Percentiles rank a stretch among this genome's conserved stretches.
phyloP scores from a whole-genome alignment of 2,888 invertebrate genomes.

The Protophormia terraenovae region DNA sequence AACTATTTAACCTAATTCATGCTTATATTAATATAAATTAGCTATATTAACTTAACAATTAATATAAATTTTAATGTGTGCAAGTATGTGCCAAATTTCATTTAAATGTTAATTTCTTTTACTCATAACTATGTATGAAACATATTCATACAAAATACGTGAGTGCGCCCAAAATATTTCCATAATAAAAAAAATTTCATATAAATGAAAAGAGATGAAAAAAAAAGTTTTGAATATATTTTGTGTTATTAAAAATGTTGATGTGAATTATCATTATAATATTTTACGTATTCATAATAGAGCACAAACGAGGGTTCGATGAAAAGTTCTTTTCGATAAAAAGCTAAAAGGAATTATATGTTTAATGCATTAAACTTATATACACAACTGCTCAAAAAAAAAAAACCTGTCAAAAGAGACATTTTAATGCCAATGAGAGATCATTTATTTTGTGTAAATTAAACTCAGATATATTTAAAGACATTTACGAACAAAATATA shows the following conservation, averaged over 20 bases:
- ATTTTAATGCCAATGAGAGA: no score
- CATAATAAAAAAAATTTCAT: not conserved
- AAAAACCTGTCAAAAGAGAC: no score
- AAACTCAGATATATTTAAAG: no score
- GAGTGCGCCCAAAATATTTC: not conserved
- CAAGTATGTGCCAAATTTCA: not conserved
- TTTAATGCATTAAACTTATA: no score
- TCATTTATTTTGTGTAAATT: no score
- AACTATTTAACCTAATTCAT: not conserved
- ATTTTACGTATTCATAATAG: not conserved
- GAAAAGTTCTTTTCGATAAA: not conserved
- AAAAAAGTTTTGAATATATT: not conserved
- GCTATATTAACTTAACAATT: not conserved
- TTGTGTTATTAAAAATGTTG: not conserved
- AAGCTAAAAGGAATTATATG: no score
- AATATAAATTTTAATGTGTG: not conserved
- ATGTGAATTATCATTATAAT: slow-evolving; percentile 8
- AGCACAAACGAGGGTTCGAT: no score
- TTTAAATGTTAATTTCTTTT: not conserved
- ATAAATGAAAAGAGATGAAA: not conserved
- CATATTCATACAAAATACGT: not conserved
- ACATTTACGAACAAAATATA: no score
- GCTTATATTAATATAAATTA: not conserved
- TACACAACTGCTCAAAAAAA: no score
- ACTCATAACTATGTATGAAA: not conserved